Percentiles rank a stretch among this genome's conserved stretches.
phyloP scores from a whole-genome alignment of 2,113 vertebrate genomes.

The Urocynchramus pylzowi region DNA sequence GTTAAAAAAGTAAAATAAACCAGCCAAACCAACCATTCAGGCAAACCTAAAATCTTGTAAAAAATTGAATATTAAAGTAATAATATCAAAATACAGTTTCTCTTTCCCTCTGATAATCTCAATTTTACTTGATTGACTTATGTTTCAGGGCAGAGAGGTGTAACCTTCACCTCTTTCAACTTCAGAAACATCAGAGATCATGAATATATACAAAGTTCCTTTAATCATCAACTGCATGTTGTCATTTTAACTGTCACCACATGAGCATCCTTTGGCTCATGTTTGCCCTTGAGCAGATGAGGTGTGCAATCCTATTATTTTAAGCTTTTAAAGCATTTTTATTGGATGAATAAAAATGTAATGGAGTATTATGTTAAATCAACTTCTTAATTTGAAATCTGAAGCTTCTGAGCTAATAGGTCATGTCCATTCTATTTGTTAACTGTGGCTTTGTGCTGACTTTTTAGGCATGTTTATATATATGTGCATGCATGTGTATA shows the following conservation, averaged over 20 bases:
- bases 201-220: neutral
- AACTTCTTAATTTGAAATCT: neutral
- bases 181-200: neutral
- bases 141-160: neutral
- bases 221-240: neutral
- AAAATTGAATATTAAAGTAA: neutral
- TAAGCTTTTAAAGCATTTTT: neutral
- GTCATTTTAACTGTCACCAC: neutral
- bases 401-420: neutral
- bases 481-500: fast-evolving
- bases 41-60: neutral
- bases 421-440: neutral
- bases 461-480: neutral
- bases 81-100: neutral
- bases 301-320: neutral
- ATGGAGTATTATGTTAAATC: neutral
- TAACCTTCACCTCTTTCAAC: neutral
- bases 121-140: neutral
- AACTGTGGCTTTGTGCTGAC: neutral
- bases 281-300: neutral
- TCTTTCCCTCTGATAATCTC: neutral
- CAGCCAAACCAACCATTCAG: neutral
- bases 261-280: neutral
- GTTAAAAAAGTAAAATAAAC: neutral
- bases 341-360: neutral